Base-by-base conservation (phyloP, 2,888 invertebrate species). In the Lithodes maja region DNA sequence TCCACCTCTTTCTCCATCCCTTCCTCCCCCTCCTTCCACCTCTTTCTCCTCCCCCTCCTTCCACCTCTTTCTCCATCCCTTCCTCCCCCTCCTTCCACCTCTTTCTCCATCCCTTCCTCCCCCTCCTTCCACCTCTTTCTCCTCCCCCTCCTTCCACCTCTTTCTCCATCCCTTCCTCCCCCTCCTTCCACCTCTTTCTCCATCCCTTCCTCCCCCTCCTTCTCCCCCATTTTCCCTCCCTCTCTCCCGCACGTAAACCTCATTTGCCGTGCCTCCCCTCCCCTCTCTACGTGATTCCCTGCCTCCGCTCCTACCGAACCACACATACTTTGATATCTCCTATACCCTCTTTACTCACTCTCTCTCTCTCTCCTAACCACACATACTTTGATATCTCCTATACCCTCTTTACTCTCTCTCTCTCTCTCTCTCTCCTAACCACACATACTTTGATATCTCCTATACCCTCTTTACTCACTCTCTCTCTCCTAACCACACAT, bases 61-160 rank as follows among this genome's bases (percentile, higher is more conserved):
- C 83, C 53, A 71, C 53, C 71, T 83, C 83, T 83, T 74, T 83
- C 74, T 83, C 69, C 74, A 49, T 83, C 69, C 53, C 49, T 83
- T 15, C 53, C 49, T 74, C 69, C 52, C 49, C 55, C 69, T 83
- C 3, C 50, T 2, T 69, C 7, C 52, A 15, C 33, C 55, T 54
- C 1, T 54, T 17, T 54, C 17, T n/a, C 55, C 55, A 50, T 55
- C 53, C 12, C 61, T 12, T 12, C 12, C 61, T 61, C 61, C 12
- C 12, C 61, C 61, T 61, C 12, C 61, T 12, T 61, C 5, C 61
- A 61, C 12, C 61, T 61, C 61, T 61, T 12, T 61, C 61, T 61
- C 61, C 71, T 15, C n/a, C 53, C 71, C 53, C 83, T 83, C 83
- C 74, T 74, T 74, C 83, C 74, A 53, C 53, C 83, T 74, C 83